Percentiles rank a stretch among this genome's conserved stretches.
phyloP scores from a whole-genome alignment of 1,140 invertebrate species.

The Drosophila tropicalis region DNA sequence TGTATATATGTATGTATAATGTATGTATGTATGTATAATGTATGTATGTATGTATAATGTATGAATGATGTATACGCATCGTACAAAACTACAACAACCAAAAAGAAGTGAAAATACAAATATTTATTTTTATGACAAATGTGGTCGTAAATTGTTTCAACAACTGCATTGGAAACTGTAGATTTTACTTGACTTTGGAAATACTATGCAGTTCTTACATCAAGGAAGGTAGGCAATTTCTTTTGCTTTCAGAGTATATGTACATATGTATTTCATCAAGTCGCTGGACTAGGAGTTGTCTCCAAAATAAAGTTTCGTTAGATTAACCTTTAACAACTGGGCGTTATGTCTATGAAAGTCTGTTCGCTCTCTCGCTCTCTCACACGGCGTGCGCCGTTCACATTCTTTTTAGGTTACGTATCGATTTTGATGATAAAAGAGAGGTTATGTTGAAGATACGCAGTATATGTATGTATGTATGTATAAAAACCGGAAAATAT shows the following conservation, averaged over 20 bases:
- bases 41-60: slow-evolving; percentile 35
- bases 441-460: slow-evolving; percentile 62
- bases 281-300: background rate
- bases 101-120: slow-evolving; percentile 19
- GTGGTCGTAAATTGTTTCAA: too few species aligned
- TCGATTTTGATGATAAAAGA: slow-evolving; percentile 72
- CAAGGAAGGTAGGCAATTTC: too few species aligned
- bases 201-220: too few species aligned
- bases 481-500: background rate
- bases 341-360: slow-evolving; percentile 64
- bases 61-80: slow-evolving; percentile 4
- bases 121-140: too few species aligned
- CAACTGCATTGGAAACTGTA: too few species aligned
- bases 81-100: slow-evolving; percentile 38
- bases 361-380: slow-evolving; percentile 45
- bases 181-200: too few species aligned
- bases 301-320: background rate
- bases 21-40: slow-evolving; percentile 35
- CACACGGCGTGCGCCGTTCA: slow-evolving; percentile 48
- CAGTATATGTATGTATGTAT: background rate
- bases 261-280: too few species aligned
- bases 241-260: too few species aligned
- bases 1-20: too few species aligned
- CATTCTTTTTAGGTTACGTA: slow-evolving; percentile 80
- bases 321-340: slow-evolving; percentile 7